Evolutionary conservation across 2,113 vertebrate genomes (phyloP).

Genomic region (Leptodactylus fuscus): DNA sequence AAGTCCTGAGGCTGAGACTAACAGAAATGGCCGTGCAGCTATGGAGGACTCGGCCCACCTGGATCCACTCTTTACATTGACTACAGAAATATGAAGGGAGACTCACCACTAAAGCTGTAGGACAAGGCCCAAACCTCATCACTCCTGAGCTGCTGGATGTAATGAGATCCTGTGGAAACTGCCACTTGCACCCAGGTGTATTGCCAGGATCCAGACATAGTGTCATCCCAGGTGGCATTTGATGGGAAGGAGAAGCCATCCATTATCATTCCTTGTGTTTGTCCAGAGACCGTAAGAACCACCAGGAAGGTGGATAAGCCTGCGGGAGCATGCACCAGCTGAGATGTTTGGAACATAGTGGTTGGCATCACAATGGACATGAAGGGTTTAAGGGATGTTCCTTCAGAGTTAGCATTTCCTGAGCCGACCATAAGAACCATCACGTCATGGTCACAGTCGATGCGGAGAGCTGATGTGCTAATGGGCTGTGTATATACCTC

Average conservation of each 20-base stretch:
- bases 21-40: background rate
- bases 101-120: conserved; percentile 33
- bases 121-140: background rate
- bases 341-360: background rate
- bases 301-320: background rate
- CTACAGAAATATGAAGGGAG: background rate
- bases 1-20: background rate
- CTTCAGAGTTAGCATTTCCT: background rate
- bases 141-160: background rate
- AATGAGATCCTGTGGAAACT: background rate
- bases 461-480: background rate
- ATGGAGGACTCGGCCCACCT: too few species aligned
- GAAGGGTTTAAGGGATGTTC: background rate
- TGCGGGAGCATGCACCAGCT: background rate
- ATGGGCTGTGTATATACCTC: background rate
- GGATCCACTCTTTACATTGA: too few species aligned
- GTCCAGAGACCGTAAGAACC: background rate
- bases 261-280: background rate
- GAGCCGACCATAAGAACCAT: background rate
- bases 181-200: conserved; percentile 17
- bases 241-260: background rate
- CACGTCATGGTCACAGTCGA: background rate
- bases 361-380: conserved; percentile 1
- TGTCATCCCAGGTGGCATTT: conserved; percentile 19
- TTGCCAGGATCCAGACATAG: background rate